These are phyloP conservation scores for Pseudomyrmex pallidus DNA, from an alignment of 1,140 invertebrate species.

Conservation along the genomic window DNA sequence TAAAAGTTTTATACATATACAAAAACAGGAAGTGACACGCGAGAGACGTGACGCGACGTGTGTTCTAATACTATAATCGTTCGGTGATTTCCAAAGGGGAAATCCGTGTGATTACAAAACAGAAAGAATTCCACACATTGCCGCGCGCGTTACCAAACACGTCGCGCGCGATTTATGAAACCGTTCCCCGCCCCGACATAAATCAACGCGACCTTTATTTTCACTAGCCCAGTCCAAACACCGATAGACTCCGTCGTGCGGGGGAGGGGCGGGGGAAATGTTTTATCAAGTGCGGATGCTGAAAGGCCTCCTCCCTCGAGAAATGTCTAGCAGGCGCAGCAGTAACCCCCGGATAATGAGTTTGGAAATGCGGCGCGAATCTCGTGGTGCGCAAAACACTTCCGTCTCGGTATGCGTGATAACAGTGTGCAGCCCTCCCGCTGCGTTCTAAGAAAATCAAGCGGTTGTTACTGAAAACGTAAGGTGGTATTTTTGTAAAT, in stretches of 20 bases:
- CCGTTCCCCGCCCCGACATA: slow-evolving; percentile 19
- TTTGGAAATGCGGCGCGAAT: slow-evolving; percentile 29
- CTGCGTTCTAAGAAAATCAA: slow-evolving; percentile 11
- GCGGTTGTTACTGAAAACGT: neutral
- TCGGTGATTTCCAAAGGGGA: too few relatives aligned
- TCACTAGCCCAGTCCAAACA: slow-evolving; percentile 44
- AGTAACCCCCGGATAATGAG: slow-evolving; percentile 5
- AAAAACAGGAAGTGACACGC: too few relatives aligned
- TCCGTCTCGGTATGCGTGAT: neutral
- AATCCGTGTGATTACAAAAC: too few relatives aligned
- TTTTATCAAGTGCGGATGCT: slow-evolving; percentile 67
- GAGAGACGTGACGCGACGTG: too few relatives aligned
- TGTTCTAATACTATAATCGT: too few relatives aligned
- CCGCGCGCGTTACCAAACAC: slow-evolving; percentile 15
- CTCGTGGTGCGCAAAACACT: neutral
- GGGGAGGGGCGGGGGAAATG: slow-evolving; percentile 34
- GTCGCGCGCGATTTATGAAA: slow-evolving; percentile 27
- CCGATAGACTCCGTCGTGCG: slow-evolving; percentile 1
- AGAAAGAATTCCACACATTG: neutral
- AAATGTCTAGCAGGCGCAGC: slow-evolving; percentile 39
- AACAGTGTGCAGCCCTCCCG: neutral
- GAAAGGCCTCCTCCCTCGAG: neutral
- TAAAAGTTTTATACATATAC: too few relatives aligned
- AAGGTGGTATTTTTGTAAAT: neutral
- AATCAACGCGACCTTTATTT: slow-evolving; percentile 64